Evolutionary conservation across 1,140 invertebrate species (phyloP).

Genomic region (Zeugodacus cucurbitae): DNA sequence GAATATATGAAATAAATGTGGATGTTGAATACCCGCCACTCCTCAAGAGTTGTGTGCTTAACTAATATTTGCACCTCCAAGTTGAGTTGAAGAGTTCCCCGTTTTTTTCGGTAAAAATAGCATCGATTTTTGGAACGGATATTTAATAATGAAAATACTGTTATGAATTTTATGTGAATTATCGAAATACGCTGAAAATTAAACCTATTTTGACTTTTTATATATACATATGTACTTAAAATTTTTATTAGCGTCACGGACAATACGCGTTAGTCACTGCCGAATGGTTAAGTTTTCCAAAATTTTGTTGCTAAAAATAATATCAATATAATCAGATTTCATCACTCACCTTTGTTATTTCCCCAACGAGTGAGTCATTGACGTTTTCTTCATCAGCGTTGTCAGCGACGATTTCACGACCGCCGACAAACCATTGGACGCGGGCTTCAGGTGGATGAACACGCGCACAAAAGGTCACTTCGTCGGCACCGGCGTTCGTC

Average conservation of each 20-base stretch:
- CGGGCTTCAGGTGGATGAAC: constrained; percentile 59
- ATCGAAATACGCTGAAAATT: background rate
- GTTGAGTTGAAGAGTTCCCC: no score
- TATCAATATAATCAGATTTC: background rate
- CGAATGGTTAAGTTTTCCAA: background rate
- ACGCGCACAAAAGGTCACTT: constrained; percentile 61
- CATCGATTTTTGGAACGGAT: no score
- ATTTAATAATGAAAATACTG: no score
- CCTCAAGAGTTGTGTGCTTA: no score
- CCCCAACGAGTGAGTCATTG: constrained; percentile 59
- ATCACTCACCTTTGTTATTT: constrained; percentile 51
- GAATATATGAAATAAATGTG: no score
- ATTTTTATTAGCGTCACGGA: background rate
- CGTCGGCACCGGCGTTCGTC: constrained; percentile 46
- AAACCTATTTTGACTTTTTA: background rate
- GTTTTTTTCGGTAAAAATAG: no score
- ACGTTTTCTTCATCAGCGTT: background rate
- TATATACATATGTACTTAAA: background rate
- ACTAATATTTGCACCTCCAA: no score
- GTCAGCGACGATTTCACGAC: constrained; percentile 33
- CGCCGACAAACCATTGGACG: constrained; percentile 55
- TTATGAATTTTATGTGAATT: no score
- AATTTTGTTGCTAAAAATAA: no score
- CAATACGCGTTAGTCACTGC: background rate
- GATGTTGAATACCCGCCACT: no score